A percentile compares a stretch with the other conserved stretches of the same genome.
phyloP scores from a whole-genome alignment of 2,113 vertebrate genomes.

The Elephas maximus region DNA sequence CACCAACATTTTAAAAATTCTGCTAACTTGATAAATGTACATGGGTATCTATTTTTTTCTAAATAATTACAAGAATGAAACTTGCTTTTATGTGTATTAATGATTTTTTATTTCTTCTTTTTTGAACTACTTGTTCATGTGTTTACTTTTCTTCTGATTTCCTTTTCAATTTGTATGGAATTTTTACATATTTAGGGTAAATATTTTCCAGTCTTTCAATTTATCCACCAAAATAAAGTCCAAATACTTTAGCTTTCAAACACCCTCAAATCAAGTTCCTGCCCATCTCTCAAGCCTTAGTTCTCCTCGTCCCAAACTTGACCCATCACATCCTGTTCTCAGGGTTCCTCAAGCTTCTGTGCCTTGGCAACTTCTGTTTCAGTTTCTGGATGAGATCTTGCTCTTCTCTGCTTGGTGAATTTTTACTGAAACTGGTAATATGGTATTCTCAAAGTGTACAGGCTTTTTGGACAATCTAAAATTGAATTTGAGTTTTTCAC shows the following conservation, averaged over 20 bases:
- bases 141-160: neutral
- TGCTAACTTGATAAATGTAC: neutral
- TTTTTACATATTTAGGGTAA: neutral
- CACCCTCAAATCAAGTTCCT: neutral
- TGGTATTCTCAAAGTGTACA: neutral
- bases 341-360: neutral
- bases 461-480: neutral
- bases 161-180: neutral
- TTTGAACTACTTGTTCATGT: neutral
- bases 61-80: neutral
- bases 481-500: neutral
- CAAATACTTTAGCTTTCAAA: neutral
- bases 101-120: conserved; percentile 14
- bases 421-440: neutral
- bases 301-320: neutral
- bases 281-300: neutral
- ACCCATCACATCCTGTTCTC: neutral
- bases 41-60: neutral
- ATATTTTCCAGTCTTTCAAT: neutral
- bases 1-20: neutral
- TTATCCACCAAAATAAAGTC: neutral
- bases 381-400: neutral
- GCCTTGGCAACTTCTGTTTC: neutral
- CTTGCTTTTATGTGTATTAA: neutral
- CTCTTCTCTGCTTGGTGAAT: neutral